These are phyloP conservation scores for Bos javanicus DNA, from an alignment of 2,113 vertebrate species.

Conservation along the genomic window DNA sequence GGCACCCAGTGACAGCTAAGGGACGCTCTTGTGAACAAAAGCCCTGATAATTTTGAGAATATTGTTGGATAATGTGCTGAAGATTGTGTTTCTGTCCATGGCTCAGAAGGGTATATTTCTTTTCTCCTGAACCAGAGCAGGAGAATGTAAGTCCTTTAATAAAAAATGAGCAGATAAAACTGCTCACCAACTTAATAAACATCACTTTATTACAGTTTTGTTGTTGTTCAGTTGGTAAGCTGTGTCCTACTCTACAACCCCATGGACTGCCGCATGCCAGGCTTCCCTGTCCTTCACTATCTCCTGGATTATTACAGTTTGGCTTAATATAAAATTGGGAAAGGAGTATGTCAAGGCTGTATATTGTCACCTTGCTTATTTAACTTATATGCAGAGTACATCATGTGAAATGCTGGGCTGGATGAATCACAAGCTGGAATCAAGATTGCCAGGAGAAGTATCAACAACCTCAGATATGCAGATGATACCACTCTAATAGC, in stretches of 20 bases:
- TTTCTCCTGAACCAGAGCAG: neutral
- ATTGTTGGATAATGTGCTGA: neutral
- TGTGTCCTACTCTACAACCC: neutral
- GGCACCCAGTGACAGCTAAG: neutral
- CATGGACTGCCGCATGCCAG: neutral
- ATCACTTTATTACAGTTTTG: neutral
- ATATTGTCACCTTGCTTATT: neutral
- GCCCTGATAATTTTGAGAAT: neutral
- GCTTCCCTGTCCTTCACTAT: neutral
- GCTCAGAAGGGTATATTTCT: neutral
- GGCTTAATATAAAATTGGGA: neutral
- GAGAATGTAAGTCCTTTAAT: neutral
- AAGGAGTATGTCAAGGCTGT: neutral
- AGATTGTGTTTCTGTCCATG: neutral
- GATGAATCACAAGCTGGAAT: neutral
- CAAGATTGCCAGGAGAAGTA: neutral
- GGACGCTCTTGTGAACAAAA: neutral
- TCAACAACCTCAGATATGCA: neutral
- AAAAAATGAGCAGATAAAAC: slow-evolving; percentile 15
- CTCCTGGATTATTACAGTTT: neutral
- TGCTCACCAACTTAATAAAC: neutral
- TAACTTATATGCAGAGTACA: neutral
- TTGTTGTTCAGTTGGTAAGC: neutral
- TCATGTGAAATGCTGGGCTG: neutral
- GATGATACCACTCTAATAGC: neutral